Evolutionary conservation across 2,797 vertebrate genomes (phyloP), one percentile per base, ranked within the genome.

Genomic region (Hoplostethus atlanticus): DNA sequence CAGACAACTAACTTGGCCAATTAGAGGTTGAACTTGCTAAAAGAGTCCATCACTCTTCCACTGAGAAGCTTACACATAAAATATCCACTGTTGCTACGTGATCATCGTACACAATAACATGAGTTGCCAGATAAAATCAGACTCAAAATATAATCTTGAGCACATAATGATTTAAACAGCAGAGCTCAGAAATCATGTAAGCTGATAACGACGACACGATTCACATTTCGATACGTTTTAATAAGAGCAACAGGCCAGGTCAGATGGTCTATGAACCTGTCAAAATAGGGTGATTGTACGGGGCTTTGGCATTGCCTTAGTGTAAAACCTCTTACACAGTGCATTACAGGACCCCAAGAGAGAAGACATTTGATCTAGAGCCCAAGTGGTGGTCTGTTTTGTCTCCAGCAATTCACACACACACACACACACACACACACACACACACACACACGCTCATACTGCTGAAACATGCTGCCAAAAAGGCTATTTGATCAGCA

Each of bases 401-500:
- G 56, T 83, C 78, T 76, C 70, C 54, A 68, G 40, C 53, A 77
- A 62, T 64, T 78, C 60, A 58, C 79, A 61, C 47, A 70, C 77
- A 68, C 71, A 57, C 64, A 53, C 60, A 77, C 60, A 61, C 74
- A 73, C 76, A 69, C 44, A 64, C 70, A 60, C 8, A 42, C 60
- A 67, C 69, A 80, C 56, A 60, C 76, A 74, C 76, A 68, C 51
- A 63, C 68, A 59, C 7, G 31, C 8, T 21, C 76, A 80, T 63
- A 72, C 60, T 84, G 76, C 76, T 83, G 75, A 86, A 74, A 81
- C 71, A 78, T 80, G 54, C 74, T 81, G 57, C 76, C 85, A 82
- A 86, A 87, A 73, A 78, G 65, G 71, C 70, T 60, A 69, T 80
- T 84, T 85, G 86, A 89, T 79, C 79, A 62, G 69, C 68, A 31